Evolutionary conservation across 2,113 vertebrate genomes (phyloP), one percentile per base, ranked within the genome.

Genomic region (Lepus timidus): DNA sequence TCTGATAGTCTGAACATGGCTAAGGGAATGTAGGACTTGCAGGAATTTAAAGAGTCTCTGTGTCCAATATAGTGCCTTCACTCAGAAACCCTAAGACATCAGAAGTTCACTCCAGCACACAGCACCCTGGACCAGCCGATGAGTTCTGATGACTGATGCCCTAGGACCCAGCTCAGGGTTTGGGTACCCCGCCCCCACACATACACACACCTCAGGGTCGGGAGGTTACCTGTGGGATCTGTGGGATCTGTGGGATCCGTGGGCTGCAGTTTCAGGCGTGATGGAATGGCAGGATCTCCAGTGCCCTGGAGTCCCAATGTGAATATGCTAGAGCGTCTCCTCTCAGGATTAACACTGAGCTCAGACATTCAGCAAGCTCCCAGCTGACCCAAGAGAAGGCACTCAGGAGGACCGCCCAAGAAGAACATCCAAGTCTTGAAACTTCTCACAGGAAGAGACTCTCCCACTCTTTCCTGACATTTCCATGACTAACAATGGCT

Each of bases 351-450:
- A 80, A 75, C n/a, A 68, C 16, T 61, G 25, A 75, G 36, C 67
- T 85, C 65, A 84, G 64, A 85, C 64, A 86, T 74, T 74, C 36
- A 68, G 71, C 58, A 83, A 87, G 70, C 55, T 90, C 27, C 19
- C 55, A 52, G 49, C 0, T 86, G 29, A 82, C 51, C 31, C n/a
- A 67, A 49, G 62, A 91, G 88, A 86, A 79, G n/a, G 16, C 51
- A 73, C 51, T 79, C 49, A 14, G 23, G 16, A 80, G 51, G 82
- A 76, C 29, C 85, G 17, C 84, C 80, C 31, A 14, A 81, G 90
- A n/a, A 23, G 71, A 85, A 52, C 52, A 22, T 58, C 52, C 9
- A 75, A 22, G 71, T 95, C 73, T 31, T 67, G 44, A 90, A 88
- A 31, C 14, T 87, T 74, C 71, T 70, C 1, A 81, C 3, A 73